A percentile compares a stretch with the other conserved stretches of the same genome.
Conservation (phyloP, 1,140 invertebrate genomes). For the Grapholita molesta region DNA sequence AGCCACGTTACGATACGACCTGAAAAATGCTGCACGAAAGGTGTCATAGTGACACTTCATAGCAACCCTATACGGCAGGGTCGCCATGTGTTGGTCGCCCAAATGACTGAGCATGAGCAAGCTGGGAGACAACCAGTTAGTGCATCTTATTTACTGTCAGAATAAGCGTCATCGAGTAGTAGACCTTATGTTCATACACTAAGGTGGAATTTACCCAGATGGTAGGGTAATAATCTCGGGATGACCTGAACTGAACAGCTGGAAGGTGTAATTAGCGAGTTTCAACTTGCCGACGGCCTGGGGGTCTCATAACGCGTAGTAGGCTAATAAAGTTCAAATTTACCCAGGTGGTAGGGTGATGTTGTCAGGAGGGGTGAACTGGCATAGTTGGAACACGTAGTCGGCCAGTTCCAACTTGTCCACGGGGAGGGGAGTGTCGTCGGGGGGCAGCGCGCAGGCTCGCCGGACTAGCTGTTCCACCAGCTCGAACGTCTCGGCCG, state of each 20-base stretch:
- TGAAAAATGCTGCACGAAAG: too few species aligned
- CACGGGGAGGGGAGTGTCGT: slow-evolving; percentile 83
- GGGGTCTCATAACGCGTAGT: too few species aligned
- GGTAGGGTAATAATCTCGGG: slow-evolving; percentile 95
- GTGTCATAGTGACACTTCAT: too few species aligned
- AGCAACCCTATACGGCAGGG: too few species aligned
- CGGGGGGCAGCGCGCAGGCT: slow-evolving; percentile 86
- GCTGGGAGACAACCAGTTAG: too few species aligned
- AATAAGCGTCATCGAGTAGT: not conserved
- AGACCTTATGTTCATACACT: not conserved
- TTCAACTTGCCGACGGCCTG: too few species aligned
- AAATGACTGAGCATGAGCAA: too few species aligned
- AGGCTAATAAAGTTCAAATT: slow-evolving; percentile 26
- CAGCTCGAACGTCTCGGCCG: slow-evolving; percentile 91
- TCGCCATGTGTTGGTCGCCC: too few species aligned
- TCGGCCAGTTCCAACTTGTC: slow-evolving; percentile 93
- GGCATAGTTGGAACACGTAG: slow-evolving; percentile 92
- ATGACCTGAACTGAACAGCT: slow-evolving; percentile 94
- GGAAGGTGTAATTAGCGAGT: slow-evolving; percentile 86
- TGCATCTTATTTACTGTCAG: too few species aligned
- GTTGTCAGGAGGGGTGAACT: slow-evolving; percentile 96
- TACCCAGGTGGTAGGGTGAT: slow-evolving; percentile 90
- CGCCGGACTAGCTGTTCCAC: slow-evolving; percentile 91
- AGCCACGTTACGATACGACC: too few species aligned
- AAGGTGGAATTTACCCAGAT: slow-evolving; percentile 76